A percentile compares a stretch with the other conserved stretches of the same genome.
These are phyloP conservation scores for Luperina testacea DNA, from an alignment of 2,888 invertebrate species.

Conservation along the genomic window DNA sequence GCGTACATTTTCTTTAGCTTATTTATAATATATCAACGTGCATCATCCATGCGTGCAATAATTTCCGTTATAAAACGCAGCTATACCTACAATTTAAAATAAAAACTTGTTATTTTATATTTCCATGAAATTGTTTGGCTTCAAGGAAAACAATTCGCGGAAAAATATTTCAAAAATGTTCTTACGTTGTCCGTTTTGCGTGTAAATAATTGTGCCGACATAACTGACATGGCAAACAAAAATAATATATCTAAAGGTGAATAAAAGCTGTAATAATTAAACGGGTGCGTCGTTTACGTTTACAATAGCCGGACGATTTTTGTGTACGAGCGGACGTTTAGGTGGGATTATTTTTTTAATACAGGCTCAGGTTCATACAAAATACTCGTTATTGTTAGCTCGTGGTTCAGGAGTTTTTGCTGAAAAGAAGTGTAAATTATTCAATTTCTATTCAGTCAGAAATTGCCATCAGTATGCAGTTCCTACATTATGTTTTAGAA, in stretches of 20 bases:
- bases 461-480: constrained; percentile 48
- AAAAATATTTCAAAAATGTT: neutral
- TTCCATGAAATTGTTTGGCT: neutral
- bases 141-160: neutral
- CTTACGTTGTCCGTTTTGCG: constrained; percentile 12
- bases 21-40: neutral
- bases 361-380: constrained; percentile 18
- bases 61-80: neutral
- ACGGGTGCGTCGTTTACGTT: constrained; percentile 48
- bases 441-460: constrained; percentile 20
- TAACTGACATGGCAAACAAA: constrained; percentile 35
- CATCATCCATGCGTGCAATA: neutral
- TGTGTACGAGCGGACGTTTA: constrained; percentile 40
- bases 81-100: neutral
- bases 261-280: constrained; percentile 60
- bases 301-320: constrained; percentile 54
- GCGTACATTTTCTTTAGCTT: neutral
- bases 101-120: neutral
- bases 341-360: constrained; percentile 48
- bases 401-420: constrained; percentile 3
- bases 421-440: neutral
- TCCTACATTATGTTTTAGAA: constrained; percentile 34
- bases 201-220: constrained; percentile 34
- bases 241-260: constrained; percentile 43
- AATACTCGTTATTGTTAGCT: constrained; percentile 11